phyloP scores from a whole-genome alignment of 2,888 invertebrate genomes.

The Drosophila peninsularis region DNA sequence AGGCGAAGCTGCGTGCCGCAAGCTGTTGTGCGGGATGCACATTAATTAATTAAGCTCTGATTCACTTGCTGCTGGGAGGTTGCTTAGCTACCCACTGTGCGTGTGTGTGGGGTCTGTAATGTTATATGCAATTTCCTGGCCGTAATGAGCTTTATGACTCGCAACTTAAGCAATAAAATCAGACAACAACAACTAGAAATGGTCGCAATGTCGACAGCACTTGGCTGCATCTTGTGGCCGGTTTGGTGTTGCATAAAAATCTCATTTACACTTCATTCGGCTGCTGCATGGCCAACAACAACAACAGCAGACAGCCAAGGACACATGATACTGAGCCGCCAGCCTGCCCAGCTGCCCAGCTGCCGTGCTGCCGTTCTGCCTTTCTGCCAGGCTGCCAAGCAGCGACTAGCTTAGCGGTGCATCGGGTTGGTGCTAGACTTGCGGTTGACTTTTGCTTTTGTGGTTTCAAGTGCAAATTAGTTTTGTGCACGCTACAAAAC shows the following conservation, averaged over 20 bases:
- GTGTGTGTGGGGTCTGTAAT: constrained; percentile 44
- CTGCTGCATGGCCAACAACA: constrained; percentile 33
- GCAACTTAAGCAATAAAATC: constrained; percentile 71
- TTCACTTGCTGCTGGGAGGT: constrained; percentile 38
- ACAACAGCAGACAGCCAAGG: constrained; percentile 39
- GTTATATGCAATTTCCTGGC: constrained; percentile 73
- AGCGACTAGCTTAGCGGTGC: constrained; percentile 12
- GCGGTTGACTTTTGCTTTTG: constrained; percentile 65
- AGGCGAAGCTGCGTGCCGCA: constrained; percentile 47
- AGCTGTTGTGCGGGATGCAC: constrained; percentile 50
- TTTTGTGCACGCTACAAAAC: constrained; percentile 67
- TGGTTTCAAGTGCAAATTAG: constrained; percentile 76
- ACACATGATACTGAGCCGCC: constrained; percentile 45
- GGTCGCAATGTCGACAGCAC: constrained; percentile 39
- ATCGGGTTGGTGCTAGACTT: constrained; percentile 28
- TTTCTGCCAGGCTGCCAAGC: constrained; percentile 26
- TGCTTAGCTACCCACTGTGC: constrained; percentile 26
- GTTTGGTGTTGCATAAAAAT: constrained; percentile 78
- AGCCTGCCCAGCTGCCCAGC: not conserved
- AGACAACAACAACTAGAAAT: constrained; percentile 32
- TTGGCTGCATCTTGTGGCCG: constrained; percentile 71
- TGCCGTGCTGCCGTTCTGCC: constrained; percentile 15
- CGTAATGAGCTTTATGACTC: constrained; percentile 78
- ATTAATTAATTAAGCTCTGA: constrained; percentile 75
- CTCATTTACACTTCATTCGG: constrained; percentile 71